Evolutionary conservation across 2,888 invertebrate species (phyloP).

Genomic region (Watsonalla cultraria): DNA sequence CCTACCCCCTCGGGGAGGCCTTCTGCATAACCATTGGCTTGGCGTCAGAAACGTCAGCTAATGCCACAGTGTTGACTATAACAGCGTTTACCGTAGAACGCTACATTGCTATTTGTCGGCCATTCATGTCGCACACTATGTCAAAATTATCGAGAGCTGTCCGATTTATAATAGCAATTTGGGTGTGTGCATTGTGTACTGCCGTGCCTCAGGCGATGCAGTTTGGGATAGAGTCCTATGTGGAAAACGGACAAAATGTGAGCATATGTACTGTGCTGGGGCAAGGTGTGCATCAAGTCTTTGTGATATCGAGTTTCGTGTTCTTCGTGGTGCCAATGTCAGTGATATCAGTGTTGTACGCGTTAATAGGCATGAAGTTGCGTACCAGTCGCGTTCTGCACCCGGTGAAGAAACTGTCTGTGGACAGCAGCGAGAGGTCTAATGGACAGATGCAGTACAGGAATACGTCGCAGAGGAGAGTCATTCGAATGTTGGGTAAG

Average conservation of each 20-base stretch:
- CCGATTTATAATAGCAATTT: slow-evolving; percentile 85
- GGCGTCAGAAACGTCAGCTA: slow-evolving; percentile 91
- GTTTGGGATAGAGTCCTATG: slow-evolving; percentile 83
- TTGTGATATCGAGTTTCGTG: slow-evolving; percentile 88
- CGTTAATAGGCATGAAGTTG: slow-evolving; percentile 85
- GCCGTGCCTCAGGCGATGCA: slow-evolving; percentile 90
- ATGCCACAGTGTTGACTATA: slow-evolving; percentile 91
- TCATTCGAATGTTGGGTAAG: slow-evolving; percentile 90
- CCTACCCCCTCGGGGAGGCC: slow-evolving; percentile 86
- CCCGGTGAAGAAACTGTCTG: slow-evolving; percentile 74
- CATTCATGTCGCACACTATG: slow-evolving; percentile 89
- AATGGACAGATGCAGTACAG: slow-evolving; percentile 66
- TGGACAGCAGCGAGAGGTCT: slow-evolving; percentile 61
- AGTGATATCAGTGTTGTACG: slow-evolving; percentile 89
- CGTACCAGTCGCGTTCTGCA: slow-evolving; percentile 81
- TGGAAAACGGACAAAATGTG: slow-evolving; percentile 66
- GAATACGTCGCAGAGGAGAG: slow-evolving; percentile 79
- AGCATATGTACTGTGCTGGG: slow-evolving; percentile 80
- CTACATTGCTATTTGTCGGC: slow-evolving; percentile 92
- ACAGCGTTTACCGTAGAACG: slow-evolving; percentile 94
- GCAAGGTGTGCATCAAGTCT: slow-evolving; percentile 82
- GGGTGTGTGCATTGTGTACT: slow-evolving; percentile 86
- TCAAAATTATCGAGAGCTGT: slow-evolving; percentile 90
- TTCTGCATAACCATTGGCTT: slow-evolving; percentile 87
- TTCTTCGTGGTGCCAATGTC: slow-evolving; percentile 94